Evolutionary conservation across 2,797 vertebrate genomes (phyloP), one percentile per base, ranked within the genome.

Genomic region (Sparidentex hasta): DNA sequence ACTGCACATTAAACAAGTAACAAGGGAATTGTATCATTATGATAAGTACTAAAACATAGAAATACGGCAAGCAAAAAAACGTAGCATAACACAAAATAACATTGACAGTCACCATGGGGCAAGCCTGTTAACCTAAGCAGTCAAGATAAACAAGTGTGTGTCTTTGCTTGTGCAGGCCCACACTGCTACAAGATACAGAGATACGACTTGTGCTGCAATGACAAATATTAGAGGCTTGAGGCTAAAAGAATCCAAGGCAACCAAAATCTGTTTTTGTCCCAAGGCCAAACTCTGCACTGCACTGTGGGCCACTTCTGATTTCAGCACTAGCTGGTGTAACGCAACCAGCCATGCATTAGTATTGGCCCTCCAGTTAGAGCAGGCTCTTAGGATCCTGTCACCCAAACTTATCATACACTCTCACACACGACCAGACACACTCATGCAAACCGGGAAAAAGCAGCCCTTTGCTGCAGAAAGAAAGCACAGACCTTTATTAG

Each of bases 291-390:
- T 57, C 87, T 81, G 81, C 66, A 83, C 89, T 82, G 87, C 87
- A 90, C 93, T 91, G 86, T 90, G 84, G 94, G 93, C 90, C 92
- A 91, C 87, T 94, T 94, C 93, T 93, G 91, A 95, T 87, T 94
- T 90, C 91, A 88, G 90, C 86, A 86, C 90, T 93, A 88, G 90
- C 91, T 93, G 91, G 93, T 95, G 93, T 92, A 95, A 94, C 82
- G 87, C 89, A 95, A 93, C 90, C 95, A 95, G 90, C 93, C 95
- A 95, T 94, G 95, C 95, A 94, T 96, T 95, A 95, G 92, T 89
- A 95, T 94, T 95, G 93, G 88, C 93, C 93, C 93, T 93, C 82
- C 90, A 95, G 95, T 94, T 90, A 94, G 87, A 93, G 86, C 74
- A 86, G 91, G 91, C 92, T 94, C 92, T 93, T 94, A 92, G 88